phyloP scores from a whole-genome alignment of 2,888 invertebrate species.

The Thera britannica region DNA sequence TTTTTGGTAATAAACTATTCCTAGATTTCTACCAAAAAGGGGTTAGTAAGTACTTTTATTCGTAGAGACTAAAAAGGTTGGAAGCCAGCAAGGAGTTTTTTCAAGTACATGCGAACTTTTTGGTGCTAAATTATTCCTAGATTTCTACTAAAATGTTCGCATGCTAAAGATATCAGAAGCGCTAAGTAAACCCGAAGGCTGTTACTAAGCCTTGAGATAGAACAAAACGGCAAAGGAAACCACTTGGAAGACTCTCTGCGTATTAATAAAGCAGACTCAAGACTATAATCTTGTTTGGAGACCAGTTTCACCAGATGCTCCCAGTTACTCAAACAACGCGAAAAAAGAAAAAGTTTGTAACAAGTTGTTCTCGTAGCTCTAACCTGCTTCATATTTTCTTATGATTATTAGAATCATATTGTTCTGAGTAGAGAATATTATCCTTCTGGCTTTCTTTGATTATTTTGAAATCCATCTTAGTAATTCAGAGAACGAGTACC shows the following conservation, averaged over 20 bases:
- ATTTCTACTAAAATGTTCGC: no score
- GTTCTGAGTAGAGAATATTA: not conserved
- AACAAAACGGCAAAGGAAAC: conserved; percentile 11
- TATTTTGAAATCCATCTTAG: not conserved
- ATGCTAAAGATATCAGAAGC: not conserved
- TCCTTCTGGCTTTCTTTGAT: not conserved
- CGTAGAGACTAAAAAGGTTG: no score
- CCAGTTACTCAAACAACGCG: conserved; percentile 19
- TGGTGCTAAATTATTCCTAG: no score
- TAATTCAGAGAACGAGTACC: no score
- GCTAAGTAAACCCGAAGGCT: not conserved
- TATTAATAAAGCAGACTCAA: conserved; percentile 25
- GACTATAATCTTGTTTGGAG: conserved; percentile 26
- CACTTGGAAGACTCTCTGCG: conserved; percentile 10
- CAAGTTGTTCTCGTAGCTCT: conserved; percentile 15
- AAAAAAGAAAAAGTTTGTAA: conserved; percentile 28
- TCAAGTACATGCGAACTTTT: no score
- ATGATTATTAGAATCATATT: conserved; percentile 2
- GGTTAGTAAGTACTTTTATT: no score
- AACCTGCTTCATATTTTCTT: conserved; percentile 9
- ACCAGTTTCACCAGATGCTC: conserved; percentile 32
- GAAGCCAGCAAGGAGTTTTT: no score
- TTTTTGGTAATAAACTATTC: no score
- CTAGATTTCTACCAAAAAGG: no score
- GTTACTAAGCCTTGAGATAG: conserved; percentile 3